Conservation (phyloP, 2,113 vertebrate species). For the Pomatorhinus ruficollis region DNA sequence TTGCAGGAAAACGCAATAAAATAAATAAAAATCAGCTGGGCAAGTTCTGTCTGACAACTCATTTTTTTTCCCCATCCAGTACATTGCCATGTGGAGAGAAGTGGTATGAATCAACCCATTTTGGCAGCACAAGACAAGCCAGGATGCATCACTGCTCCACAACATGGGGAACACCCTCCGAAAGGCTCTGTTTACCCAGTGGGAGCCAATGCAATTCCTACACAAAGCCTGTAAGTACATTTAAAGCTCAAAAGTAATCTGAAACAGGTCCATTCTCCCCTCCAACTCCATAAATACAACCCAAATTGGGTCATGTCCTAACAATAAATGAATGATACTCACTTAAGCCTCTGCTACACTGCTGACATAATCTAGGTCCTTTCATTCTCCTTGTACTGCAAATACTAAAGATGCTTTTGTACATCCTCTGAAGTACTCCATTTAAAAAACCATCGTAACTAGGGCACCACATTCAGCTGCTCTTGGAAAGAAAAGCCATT, state of each 20-base stretch:
- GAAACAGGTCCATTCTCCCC: neutral
- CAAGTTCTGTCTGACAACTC: neutral
- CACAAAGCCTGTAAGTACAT: neutral
- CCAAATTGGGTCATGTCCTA: conserved; percentile 12
- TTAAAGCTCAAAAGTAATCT: neutral
- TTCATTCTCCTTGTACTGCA: neutral
- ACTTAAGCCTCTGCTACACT: neutral
- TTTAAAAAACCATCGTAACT: conserved; percentile 19
- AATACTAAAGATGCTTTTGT: conserved; percentile 57
- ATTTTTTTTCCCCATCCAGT: neutral
- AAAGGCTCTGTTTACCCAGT: neutral
- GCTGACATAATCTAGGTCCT: conserved; percentile 1
- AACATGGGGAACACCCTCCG: neutral
- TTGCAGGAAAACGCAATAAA: neutral
- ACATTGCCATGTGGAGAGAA: fast-evolving
- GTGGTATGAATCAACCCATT: neutral
- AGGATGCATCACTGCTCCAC: neutral
- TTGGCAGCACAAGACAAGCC: neutral
- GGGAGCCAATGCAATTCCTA: neutral
- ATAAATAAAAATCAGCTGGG: neutral
- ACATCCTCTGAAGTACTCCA: neutral
- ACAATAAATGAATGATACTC: neutral
- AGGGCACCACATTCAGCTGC: conserved; percentile 2
- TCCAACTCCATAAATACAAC: neutral
- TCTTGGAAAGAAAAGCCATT: neutral